These are phyloP conservation scores for Shargacucullia verbasci DNA, from an alignment of 2,888 invertebrate species.

Conservation along the genomic window DNA sequence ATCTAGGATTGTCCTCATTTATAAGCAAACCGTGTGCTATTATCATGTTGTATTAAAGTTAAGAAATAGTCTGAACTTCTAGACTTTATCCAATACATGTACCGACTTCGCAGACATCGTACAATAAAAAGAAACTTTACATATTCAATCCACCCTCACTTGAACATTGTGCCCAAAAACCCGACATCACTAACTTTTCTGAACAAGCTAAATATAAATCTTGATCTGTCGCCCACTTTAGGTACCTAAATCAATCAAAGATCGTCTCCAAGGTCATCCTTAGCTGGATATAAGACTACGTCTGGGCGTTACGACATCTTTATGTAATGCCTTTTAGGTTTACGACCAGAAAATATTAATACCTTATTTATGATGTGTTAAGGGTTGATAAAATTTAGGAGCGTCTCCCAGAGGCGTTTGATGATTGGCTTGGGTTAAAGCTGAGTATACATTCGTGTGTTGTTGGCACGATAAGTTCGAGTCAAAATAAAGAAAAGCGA, in stretches of 20 bases:
- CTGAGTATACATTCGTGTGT: too few relatives aligned
- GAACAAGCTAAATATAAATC: constrained; percentile 43
- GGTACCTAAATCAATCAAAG: constrained; percentile 52
- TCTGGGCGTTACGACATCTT: constrained; percentile 20
- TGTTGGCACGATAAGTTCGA: too few relatives aligned
- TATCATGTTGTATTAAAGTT: too few relatives aligned
- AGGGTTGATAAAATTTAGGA: constrained; percentile 17
- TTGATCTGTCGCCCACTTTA: constrained; percentile 15
- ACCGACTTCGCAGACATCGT: too few relatives aligned
- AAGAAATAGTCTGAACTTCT: too few relatives aligned
- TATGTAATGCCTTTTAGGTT: constrained; percentile 26
- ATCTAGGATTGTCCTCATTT: too few relatives aligned
- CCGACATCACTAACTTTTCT: constrained; percentile 3
- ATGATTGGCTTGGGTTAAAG: too few relatives aligned
- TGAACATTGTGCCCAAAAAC: constrained; percentile 9
- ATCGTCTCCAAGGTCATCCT: constrained; percentile 42
- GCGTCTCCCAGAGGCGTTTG: not conserved
- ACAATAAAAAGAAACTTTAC: too few relatives aligned
- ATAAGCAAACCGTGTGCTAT: too few relatives aligned
- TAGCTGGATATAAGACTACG: constrained; percentile 38
- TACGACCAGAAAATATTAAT: constrained; percentile 37
- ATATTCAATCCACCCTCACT: not conserved
- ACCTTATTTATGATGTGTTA: constrained; percentile 31
- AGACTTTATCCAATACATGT: too few relatives aligned
- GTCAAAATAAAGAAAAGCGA: too few relatives aligned